Percentiles rank a stretch among this genome's conserved stretches.
Conservation (phyloP, 2,113 vertebrate genomes). For the Pica pica region DNA sequence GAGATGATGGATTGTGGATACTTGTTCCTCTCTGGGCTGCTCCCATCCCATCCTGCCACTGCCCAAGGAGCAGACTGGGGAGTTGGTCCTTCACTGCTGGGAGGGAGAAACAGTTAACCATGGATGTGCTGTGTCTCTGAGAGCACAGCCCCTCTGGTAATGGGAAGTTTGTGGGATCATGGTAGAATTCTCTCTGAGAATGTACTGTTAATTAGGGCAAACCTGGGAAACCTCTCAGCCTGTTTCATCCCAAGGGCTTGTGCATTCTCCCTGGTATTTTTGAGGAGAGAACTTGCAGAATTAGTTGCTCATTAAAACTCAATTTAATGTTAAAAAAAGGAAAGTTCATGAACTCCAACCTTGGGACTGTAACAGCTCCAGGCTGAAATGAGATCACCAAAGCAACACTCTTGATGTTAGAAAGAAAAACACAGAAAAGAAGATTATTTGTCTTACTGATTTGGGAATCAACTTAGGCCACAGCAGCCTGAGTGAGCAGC, state of each 20-base stretch:
- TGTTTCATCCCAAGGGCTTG: neutral
- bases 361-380: neutral
- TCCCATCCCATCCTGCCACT: neutral
- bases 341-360: neutral
- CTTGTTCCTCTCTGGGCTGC: neutral
- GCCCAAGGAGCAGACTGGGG: neutral
- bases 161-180: neutral
- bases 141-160: neutral
- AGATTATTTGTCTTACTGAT: neutral
- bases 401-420: neutral
- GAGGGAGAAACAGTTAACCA: neutral
- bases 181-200: neutral
- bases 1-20: neutral
- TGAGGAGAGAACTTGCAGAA: neutral
- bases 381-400: neutral
- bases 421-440: neutral
- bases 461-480: conserved; percentile 11
- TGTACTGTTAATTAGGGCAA: neutral
- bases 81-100: neutral
- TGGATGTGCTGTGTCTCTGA: neutral
- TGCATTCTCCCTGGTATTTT: neutral
- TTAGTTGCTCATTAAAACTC: neutral
- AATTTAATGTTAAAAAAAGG: neutral
- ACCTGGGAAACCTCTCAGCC: neutral
- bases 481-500: neutral